Base-by-base conservation (phyloP, 30 jellyfish, hydroid and myxozoan species). In the Chrysaora quinquecirrha region DNA sequence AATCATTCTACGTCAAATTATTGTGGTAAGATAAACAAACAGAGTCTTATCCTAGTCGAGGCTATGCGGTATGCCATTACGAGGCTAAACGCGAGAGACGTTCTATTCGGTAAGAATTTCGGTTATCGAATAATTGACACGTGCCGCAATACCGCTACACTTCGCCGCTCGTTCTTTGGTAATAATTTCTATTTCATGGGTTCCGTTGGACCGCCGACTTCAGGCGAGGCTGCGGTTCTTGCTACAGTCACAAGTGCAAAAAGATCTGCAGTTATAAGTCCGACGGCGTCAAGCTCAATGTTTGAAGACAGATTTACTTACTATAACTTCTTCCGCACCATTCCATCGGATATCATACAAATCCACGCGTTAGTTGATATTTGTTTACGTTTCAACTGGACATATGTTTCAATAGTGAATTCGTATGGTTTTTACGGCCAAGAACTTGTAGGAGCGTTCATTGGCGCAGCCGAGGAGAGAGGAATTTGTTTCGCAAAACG, bases 311-410 rank as follows among this genome's bases (percentile, higher is more conserved):
- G 90, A 30, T 19, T 50, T 61, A 60, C 75, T 1, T 88, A 88
- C 73, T 24, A 34, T 21, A 88, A 80, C 48, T 73, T 88, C 66
- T 88, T 54, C 78, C 83, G 98, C 46, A 94, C 95, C 22, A 87
- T 88, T 20, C 99, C 97, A 14, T 82, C 97, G 3, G 91, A 94
- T 61, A 18, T 58, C 1, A 16, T 75, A 31, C 95, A 78, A 50
- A 71, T 87, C 14, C 23, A 76, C 14, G 97, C 95, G 19, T 29
- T 87, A 22, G 78, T 82, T 12, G 91, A 84, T 52, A 64, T 94
- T 48, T 22, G 56, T 12, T 30, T 9, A 6, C 87, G 35, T 67
- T 76, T 76, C 63, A 76, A 76, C 29, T 76, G 87, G 87, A 76
- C 87, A 19, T 76, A 49, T 34, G 77, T 76, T 20, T 50, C 87